Conservation (phyloP, 2,797 vertebrate species). For the Ctenosaura bakeri region DNA sequence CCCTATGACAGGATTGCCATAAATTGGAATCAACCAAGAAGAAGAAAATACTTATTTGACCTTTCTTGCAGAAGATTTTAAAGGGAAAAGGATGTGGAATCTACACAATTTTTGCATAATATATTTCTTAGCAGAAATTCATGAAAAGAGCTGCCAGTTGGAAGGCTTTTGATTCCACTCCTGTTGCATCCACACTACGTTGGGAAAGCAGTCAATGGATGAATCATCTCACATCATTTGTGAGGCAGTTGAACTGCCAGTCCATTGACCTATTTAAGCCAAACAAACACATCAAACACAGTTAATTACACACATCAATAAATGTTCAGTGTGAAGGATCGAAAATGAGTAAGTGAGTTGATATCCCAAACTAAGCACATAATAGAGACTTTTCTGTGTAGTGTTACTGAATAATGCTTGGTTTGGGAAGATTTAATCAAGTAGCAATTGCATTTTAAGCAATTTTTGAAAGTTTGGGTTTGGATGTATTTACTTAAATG, state of each 20-base stretch:
- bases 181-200: conserved; percentile 43
- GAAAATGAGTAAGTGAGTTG: conserved; percentile 44
- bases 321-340: conserved; percentile 58
- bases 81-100: conserved; percentile 38
- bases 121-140: conserved; percentile 45
- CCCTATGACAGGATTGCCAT: too few relatives aligned
- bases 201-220: conserved; percentile 43
- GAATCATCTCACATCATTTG: conserved; percentile 50
- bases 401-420: background rate
- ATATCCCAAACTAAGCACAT: conserved; percentile 24
- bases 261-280: conserved; percentile 54
- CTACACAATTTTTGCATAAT: background rate
- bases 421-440: background rate
- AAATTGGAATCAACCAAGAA: too few relatives aligned
- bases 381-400: conserved; percentile 36
- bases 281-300: conserved; percentile 56
- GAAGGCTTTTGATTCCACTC: conserved; percentile 17
- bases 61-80: conserved; percentile 34
- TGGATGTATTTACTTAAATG: background rate
- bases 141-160: conserved; percentile 33
- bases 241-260: conserved; percentile 50
- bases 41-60: conserved; percentile 14
- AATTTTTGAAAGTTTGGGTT: background rate
- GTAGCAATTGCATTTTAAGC: background rate
- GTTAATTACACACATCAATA: conserved; percentile 69